These are phyloP conservation scores for Chiridota heheva DNA, from an alignment of 35 echinoderm and acorn worm genomes.

Conservation along the genomic window DNA sequence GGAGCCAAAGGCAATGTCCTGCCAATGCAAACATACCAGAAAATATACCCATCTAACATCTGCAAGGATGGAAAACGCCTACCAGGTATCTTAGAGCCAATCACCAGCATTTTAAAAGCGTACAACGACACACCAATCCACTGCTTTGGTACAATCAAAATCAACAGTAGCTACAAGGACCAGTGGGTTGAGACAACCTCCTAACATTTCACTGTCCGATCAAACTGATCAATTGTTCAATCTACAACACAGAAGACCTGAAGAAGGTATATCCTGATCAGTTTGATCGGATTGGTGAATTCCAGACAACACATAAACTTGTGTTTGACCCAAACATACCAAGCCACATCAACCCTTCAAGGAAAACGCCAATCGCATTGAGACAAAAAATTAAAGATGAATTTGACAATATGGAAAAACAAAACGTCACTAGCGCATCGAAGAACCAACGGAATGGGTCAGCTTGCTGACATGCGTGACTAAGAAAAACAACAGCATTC, in stretches of 20 bases:
- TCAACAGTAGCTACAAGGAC: neutral
- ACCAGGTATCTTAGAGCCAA: neutral
- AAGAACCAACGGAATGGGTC: constrained; percentile 45
- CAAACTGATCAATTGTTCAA: neutral
- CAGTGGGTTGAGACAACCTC: neutral
- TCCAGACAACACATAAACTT: constrained; percentile 2
- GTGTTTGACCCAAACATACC: constrained; percentile 2
- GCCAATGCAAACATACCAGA: constrained; percentile 7
- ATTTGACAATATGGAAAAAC: constrained; percentile 21
- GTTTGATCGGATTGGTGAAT: constrained; percentile 21
- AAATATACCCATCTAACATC: constrained; percentile 20
- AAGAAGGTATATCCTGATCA: neutral
- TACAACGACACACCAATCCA: constrained; percentile 22
- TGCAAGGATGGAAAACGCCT: neutral
- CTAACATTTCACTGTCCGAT: constrained; percentile 3
- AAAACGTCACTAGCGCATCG: constrained; percentile 16
- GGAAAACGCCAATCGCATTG: constrained; percentile 39
- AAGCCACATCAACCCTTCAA: neutral
- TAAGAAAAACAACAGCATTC: constrained; percentile 40
- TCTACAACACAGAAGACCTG: neutral
- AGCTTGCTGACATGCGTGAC: constrained; percentile 7
- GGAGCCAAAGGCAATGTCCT: constrained; percentile 1
- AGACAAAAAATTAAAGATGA: constrained; percentile 30
- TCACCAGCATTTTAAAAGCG: neutral
- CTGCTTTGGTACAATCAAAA: constrained; percentile 2